These are phyloP conservation scores for Leptopterna dolabrata DNA, from an alignment of 2,888 invertebrate genomes.

Conservation along the genomic window DNA sequence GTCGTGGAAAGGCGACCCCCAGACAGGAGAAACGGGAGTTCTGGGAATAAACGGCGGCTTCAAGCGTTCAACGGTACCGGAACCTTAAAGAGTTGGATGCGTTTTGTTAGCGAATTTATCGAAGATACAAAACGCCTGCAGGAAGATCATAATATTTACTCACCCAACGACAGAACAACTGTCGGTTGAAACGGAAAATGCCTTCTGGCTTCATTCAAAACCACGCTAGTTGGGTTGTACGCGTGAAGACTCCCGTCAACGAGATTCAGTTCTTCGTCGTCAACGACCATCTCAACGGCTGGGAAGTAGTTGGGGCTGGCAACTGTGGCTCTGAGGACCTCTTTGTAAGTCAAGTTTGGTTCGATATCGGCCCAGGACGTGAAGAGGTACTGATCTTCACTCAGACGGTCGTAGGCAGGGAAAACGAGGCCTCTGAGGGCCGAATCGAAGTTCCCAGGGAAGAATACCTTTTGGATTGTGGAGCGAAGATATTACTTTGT, in stretches of 20 bases:
- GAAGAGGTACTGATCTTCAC: not conserved
- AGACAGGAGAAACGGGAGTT: not conserved
- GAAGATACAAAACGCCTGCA: too few relatives aligned
- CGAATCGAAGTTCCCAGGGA: not conserved
- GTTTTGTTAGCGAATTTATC: not conserved
- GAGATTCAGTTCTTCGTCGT: not conserved
- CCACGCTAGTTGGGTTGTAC: not conserved
- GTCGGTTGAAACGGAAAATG: not conserved
- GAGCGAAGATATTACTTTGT: not conserved
- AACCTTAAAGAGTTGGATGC: not conserved
- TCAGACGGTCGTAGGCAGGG: not conserved
- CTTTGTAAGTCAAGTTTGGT: not conserved
- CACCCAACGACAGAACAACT: not conserved
- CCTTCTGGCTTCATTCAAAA: not conserved
- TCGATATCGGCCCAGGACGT: not conserved
- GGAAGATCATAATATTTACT: not conserved
- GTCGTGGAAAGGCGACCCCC: constrained; percentile 18
- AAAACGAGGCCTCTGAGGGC: not conserved
- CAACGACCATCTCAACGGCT: not conserved
- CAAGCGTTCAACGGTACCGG: not conserved
- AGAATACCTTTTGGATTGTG: not conserved
- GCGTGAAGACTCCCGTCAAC: not conserved
- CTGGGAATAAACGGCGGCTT: not conserved
- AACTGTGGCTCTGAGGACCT: not conserved
- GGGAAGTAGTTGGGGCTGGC: constrained; percentile 10